A percentile compares a stretch with the other conserved stretches of the same genome.
Evolutionary conservation across 2,113 vertebrate genomes (phyloP).

Genomic region (Mungos mungo): DNA sequence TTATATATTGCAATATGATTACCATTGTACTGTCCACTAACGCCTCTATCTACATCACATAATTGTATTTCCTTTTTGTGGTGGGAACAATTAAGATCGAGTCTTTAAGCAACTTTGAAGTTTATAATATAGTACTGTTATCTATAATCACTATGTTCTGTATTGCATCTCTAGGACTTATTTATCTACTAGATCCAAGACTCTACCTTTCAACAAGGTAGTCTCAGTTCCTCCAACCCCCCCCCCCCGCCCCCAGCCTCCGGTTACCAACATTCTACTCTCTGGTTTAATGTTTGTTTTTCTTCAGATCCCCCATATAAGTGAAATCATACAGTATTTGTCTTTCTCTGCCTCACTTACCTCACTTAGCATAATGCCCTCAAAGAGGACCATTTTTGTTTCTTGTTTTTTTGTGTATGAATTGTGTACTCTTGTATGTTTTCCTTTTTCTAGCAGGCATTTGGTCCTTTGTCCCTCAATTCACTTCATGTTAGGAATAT

Average conservation of each 20-base stretch:
- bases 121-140: background rate
- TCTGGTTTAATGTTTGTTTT: background rate
- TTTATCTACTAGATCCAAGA: background rate
- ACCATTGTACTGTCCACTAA: background rate
- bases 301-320: background rate
- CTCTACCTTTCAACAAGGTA: background rate
- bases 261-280: background rate
- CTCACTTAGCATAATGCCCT: background rate
- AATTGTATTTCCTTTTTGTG: background rate
- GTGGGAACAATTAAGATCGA: background rate
- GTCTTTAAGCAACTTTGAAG: background rate
- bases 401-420: background rate
- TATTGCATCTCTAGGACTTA: background rate
- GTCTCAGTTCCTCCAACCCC: background rate
- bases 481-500: background rate
- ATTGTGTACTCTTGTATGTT: background rate
- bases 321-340: background rate
- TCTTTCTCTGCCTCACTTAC: background rate
- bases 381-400: background rate
- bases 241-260: background rate
- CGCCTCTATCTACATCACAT: background rate
- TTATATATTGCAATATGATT: background rate
- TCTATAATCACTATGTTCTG: background rate
- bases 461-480: background rate
- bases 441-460: background rate